A percentile compares a stretch with the other conserved stretches of the same genome.
These are phyloP conservation scores for Phyto melanocephala DNA, from an alignment of 2,888 invertebrate species.

Conservation along the genomic window DNA sequence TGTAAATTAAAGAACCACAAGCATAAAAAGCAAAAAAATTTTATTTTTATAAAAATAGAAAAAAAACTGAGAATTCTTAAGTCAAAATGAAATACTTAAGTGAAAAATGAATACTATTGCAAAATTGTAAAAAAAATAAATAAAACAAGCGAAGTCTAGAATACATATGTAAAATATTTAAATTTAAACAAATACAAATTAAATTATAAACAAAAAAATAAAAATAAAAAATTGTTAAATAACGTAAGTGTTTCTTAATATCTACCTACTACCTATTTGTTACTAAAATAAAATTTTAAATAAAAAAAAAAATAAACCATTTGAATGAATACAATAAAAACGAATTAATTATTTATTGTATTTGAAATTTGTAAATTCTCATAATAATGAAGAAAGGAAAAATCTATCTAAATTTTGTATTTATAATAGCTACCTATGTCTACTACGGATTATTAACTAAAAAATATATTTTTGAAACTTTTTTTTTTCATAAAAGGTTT, in stretches of 20 bases:
- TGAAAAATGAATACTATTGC: conserved; percentile 37
- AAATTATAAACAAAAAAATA: conserved; percentile 16
- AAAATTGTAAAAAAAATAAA: conserved; percentile 5
- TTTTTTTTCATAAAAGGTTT: conserved; percentile 47
- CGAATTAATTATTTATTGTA: conserved; percentile 22
- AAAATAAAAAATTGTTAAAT: conserved; percentile 50
- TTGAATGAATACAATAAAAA: conserved; percentile 11
- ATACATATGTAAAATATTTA: conserved; percentile 43
- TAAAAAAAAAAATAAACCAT: not conserved
- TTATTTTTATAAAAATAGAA: conserved; percentile 35
- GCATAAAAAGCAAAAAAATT: conserved; percentile 16
- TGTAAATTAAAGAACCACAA: conserved; percentile 5
- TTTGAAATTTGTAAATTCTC: conserved; percentile 7
- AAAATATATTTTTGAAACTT: not conserved
- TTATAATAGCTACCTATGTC: too few species aligned
- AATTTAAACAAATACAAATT: conserved; percentile 26
- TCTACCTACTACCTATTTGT: not conserved
- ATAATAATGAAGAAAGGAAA: not conserved
- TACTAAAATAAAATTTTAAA: not conserved
- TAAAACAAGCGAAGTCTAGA: not conserved
- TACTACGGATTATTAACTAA: conserved; percentile 11
- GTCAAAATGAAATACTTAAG: conserved; percentile 29
- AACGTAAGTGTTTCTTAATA: conserved; percentile 54
- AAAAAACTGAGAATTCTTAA: conserved; percentile 25
- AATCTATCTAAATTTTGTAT: not conserved